These are phyloP conservation scores for Gila orcuttii DNA, from an alignment of 2,113 vertebrate genomes.

Conservation along the genomic window DNA sequence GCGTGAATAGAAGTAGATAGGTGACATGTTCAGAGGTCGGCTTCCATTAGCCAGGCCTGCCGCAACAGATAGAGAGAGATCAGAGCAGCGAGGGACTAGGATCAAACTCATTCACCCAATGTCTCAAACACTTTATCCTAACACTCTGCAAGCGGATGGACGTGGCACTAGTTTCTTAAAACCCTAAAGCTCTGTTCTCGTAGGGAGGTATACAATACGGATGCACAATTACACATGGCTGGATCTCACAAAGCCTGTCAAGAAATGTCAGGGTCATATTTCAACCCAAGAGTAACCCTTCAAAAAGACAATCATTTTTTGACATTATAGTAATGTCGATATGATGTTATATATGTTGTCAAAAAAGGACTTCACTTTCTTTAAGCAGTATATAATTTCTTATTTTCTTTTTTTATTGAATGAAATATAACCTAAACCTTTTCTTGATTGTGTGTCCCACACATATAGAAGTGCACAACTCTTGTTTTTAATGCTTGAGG, in stretches of 20 bases:
- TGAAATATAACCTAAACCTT: slow-evolving; percentile 4
- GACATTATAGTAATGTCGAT: no score
- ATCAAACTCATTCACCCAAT: slow-evolving; percentile 45
- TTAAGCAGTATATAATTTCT: background rate
- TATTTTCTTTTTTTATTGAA: background rate
- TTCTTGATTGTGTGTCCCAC: slow-evolving; percentile 9
- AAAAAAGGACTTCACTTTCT: background rate
- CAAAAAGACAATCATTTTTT: no score
- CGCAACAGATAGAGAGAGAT: slow-evolving; percentile 61
- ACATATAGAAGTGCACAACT: background rate
- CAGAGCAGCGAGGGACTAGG: slow-evolving; percentile 30
- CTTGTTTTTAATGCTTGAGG: background rate
- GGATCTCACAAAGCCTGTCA: background rate
- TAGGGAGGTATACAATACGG: background rate
- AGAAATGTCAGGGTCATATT: background rate
- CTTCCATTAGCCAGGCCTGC: slow-evolving; percentile 69
- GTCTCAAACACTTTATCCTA: slow-evolving; percentile 39
- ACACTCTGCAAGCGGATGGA: background rate
- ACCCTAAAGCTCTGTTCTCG: background rate
- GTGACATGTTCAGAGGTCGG: slow-evolving; percentile 68
- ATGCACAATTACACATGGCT: background rate
- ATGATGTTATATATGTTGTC: no score
- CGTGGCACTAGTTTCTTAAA: background rate
- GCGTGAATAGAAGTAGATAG: slow-evolving; percentile 62
- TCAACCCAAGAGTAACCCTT: background rate